phyloP scores from a whole-genome alignment of 2,888 invertebrate species.

The Caenorhabditis becei region DNA sequence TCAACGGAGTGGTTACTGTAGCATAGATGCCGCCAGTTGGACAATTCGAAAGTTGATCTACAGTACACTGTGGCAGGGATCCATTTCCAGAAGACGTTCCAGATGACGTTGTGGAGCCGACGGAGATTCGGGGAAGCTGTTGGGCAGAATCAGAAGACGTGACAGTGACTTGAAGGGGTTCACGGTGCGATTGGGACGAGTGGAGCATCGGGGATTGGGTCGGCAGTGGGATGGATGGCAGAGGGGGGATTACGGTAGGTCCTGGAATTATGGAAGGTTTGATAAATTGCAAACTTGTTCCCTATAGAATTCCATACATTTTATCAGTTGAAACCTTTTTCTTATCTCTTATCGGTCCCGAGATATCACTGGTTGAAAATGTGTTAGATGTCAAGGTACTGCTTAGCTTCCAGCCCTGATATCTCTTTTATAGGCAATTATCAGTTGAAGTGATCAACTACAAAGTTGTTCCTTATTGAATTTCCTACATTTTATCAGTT shows the following conservation, averaged over 20 bases:
- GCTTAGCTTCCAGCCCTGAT: too few relatives aligned
- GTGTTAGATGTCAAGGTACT: too few relatives aligned
- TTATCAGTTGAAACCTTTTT: too few relatives aligned
- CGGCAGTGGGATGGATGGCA: constrained; percentile 22
- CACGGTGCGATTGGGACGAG: constrained; percentile 62
- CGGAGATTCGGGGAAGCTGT: constrained; percentile 64
- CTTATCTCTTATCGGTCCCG: too few relatives aligned
- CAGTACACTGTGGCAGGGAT: constrained; percentile 43
- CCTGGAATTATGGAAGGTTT: not conserved
- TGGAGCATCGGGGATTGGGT: constrained; percentile 56
- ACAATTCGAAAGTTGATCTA: constrained; percentile 55
- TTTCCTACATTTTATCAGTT: too few relatives aligned
- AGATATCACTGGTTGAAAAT: too few relatives aligned
- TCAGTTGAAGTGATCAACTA: too few relatives aligned
- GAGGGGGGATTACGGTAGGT: not conserved
- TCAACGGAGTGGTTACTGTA: constrained; percentile 69
- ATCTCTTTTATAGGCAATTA: too few relatives aligned
- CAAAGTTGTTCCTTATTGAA: too few relatives aligned
- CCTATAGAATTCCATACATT: too few relatives aligned
- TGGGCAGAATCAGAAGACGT: not conserved
- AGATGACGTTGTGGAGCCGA: constrained; percentile 42
- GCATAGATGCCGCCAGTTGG: constrained; percentile 55
- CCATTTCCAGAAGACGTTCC: constrained; percentile 52
- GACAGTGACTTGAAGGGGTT: constrained; percentile 57
- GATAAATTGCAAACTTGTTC: not conserved